Percentiles rank a stretch among this genome's conserved stretches.
Evolutionary conservation across 1,140 invertebrate species (phyloP).

Genomic region (Drosophila aff.): DNA sequence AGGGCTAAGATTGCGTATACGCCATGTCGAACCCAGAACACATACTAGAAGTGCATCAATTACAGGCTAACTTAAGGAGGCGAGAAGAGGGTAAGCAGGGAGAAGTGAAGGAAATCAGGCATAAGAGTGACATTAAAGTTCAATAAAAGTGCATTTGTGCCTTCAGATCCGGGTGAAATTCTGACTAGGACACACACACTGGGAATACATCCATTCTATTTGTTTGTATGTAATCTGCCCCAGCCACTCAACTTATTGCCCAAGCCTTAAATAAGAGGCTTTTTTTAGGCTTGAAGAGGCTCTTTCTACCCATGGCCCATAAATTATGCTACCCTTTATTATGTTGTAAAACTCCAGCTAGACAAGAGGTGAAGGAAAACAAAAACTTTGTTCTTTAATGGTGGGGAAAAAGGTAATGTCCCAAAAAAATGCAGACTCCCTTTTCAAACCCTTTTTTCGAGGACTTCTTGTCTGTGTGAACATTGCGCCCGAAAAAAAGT

Average conservation of each 20-base stretch:
- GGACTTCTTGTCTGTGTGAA: constrained; percentile 1
- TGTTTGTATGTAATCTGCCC: constrained; percentile 58
- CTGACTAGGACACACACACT: constrained; percentile 5
- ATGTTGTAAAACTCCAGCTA: constrained; percentile 63
- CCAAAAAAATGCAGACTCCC: constrained; percentile 13
- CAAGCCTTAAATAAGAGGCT: constrained; percentile 68
- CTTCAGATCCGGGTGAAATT: constrained; percentile 15
- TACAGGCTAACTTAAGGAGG: constrained; percentile 18
- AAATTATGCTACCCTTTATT: constrained; percentile 77
- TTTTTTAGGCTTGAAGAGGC: constrained; percentile 57
- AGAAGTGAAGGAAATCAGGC: background rate
- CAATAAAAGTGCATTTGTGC: constrained; percentile 69
- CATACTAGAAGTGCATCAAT: constrained; percentile 62
- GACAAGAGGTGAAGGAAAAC: constrained; percentile 16
- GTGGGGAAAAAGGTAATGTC: constrained; percentile 42
- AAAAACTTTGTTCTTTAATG: constrained; percentile 30
- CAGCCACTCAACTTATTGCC: constrained; percentile 2
- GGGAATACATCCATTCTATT: constrained; percentile 43
- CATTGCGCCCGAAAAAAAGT: constrained; percentile 23
- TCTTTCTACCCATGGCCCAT: constrained; percentile 33
- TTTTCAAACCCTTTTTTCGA: constrained; percentile 7
- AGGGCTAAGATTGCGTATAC: constrained; percentile 4
- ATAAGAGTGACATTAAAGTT: constrained; percentile 43
- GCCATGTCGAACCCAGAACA: constrained; percentile 6
- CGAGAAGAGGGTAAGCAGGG: background rate